These are phyloP conservation scores for Electrona antarctica DNA, from an alignment of 2,113 vertebrate species.

Conservation along the genomic window DNA sequence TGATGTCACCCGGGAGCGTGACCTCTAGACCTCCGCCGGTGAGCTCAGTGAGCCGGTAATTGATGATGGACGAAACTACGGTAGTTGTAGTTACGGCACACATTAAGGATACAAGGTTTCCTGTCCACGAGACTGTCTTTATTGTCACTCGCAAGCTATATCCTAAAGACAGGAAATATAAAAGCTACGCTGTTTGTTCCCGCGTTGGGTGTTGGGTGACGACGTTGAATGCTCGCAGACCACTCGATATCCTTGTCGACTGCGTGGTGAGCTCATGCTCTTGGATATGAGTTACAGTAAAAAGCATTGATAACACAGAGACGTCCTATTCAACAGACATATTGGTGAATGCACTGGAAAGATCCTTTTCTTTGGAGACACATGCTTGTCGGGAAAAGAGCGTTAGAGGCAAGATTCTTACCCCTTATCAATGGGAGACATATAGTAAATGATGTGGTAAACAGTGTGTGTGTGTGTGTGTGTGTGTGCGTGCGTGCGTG, in stretches of 20 bases:
- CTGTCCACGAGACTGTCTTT: conserved; percentile 51
- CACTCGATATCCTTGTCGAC: conserved; percentile 62
- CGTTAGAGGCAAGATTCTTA: too few species aligned
- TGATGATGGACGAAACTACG: conserved; percentile 19
- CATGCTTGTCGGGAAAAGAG: neutral
- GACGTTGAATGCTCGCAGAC: conserved; percentile 45
- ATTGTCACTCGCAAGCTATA: conserved; percentile 34
- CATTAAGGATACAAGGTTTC: conserved; percentile 53
- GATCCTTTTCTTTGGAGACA: neutral
- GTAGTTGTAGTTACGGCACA: conserved; percentile 3
- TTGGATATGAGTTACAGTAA: conserved; percentile 40
- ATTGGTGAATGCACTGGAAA: neutral
- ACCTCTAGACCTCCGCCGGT: neutral
- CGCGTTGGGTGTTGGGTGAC: conserved; percentile 59
- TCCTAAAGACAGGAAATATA: conserved; percentile 55
- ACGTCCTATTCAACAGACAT: neutral
- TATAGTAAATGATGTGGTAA: too few species aligned
- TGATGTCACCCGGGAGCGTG: conserved; percentile 2
- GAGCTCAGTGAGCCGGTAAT: neutral
- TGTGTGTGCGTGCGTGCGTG: too few species aligned
- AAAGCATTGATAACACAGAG: conserved; percentile 6
- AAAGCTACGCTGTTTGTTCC: conserved; percentile 60
- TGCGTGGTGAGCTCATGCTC: conserved; percentile 60
- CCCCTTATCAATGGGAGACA: too few species aligned
- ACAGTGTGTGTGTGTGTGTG: too few species aligned